A percentile compares a stretch with the other conserved stretches of the same genome.
These are phyloP conservation scores for Synanthedon tipuliformis DNA, from an alignment of 2,888 invertebrate genomes.

Conservation along the genomic window DNA sequence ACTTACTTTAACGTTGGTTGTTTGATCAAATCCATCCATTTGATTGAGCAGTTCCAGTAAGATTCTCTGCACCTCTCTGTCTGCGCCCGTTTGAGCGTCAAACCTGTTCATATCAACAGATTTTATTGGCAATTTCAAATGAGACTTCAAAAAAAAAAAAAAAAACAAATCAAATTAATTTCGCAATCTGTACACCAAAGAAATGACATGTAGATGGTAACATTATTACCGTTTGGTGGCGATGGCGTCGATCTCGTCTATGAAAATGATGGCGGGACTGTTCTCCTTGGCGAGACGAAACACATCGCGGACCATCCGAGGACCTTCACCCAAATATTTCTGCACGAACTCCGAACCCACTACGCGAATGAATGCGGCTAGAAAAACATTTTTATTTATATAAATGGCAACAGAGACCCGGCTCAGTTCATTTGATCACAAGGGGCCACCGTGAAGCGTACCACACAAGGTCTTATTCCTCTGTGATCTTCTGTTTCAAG, in stretches of 20 bases:
- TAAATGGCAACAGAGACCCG: neutral
- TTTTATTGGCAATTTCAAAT: neutral
- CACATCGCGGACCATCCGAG: constrained; percentile 99
- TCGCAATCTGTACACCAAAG: neutral
- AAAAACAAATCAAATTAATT: neutral
- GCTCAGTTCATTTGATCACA: neutral
- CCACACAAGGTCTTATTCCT: too few relatives aligned
- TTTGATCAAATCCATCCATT: constrained; percentile 99
- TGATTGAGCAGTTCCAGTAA: constrained; percentile 96
- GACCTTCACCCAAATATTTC: constrained; percentile 98
- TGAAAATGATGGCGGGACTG: constrained; percentile 99
- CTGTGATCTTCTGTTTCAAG: neutral
- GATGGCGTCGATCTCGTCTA: constrained; percentile 99
- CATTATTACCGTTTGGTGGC: constrained; percentile 87
- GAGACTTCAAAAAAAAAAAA: neutral
- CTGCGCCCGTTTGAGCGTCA: constrained; percentile 98
- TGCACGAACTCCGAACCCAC: constrained; percentile 99
- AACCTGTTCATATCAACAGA: constrained; percentile 61
- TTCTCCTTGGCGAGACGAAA: constrained; percentile 99
- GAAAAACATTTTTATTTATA: neutral
- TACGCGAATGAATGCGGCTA: constrained; percentile 97
- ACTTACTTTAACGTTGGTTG: constrained; percentile 96
- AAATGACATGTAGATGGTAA: constrained; percentile 1
- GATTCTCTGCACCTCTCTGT: constrained; percentile 98
- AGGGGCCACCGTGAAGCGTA: neutral